These are phyloP conservation scores for Drosophila pectinifera DNA, from an alignment of 1,140 invertebrate species.

Conservation along the genomic window DNA sequence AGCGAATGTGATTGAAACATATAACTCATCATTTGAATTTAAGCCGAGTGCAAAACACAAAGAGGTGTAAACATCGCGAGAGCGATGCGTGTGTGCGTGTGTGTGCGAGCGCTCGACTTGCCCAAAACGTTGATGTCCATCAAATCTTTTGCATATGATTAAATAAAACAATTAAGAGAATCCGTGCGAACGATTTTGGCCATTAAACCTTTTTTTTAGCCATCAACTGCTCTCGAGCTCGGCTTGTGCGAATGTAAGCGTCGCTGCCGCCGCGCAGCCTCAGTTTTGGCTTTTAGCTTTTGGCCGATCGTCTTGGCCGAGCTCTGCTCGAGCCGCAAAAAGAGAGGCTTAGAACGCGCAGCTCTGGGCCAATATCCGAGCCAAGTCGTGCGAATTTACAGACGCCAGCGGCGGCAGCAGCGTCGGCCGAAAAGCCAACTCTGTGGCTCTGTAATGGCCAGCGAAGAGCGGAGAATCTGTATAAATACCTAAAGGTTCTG, in stretches of 20 bases:
- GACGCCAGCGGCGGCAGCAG: conserved; percentile 33
- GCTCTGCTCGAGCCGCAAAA: conserved; percentile 38
- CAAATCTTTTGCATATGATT: conserved; percentile 81
- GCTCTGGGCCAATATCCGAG: conserved; percentile 25
- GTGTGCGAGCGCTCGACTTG: conserved; percentile 54
- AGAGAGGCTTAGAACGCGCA: conserved; percentile 66
- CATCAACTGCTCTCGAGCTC: conserved; percentile 53
- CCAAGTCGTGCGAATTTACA: conserved; percentile 71
- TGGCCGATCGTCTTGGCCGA: conserved; percentile 37
- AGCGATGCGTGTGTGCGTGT: conserved; percentile 28
- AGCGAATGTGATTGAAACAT: conserved; percentile 60
- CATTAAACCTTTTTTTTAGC: conserved; percentile 58
- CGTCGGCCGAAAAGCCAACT: conserved; percentile 30
- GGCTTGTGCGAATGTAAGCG: conserved; percentile 69
- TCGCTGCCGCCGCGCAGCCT: conserved; percentile 24
- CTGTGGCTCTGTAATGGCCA: conserved; percentile 59
- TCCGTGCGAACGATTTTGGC: conserved; percentile 72
- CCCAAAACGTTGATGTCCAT: conserved; percentile 71
- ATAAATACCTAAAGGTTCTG: conserved; percentile 83
- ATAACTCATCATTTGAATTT: conserved; percentile 59
- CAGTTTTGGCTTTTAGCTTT: conserved; percentile 13
- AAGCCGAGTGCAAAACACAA: conserved; percentile 49
- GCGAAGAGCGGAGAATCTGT: conserved; percentile 73
- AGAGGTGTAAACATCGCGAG: conserved; percentile 51
- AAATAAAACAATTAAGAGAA: conserved; percentile 83